Conservation (phyloP, 2,113 vertebrate genomes). For the Eurystomus gularis region DNA sequence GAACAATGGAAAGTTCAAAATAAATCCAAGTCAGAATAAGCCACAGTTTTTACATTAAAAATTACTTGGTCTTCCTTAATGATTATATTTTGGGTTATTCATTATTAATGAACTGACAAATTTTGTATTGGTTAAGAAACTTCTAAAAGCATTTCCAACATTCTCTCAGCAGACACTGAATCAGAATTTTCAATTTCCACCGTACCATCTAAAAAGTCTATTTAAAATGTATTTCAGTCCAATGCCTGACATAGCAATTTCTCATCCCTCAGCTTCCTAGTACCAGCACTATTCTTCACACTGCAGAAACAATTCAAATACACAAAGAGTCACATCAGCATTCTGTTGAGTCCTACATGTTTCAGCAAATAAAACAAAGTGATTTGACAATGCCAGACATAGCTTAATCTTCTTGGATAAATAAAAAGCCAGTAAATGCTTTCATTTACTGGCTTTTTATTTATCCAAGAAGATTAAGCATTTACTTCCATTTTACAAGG, state of each 20-base stretch:
- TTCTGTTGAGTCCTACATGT: neutral
- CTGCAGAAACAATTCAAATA: slow-evolving; percentile 41
- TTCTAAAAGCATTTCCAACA: slow-evolving; percentile 8
- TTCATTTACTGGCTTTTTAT: no score
- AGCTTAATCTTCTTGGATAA: slow-evolving; percentile 32
- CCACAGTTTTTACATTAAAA: neutral
- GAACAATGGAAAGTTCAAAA: neutral
- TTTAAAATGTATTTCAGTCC: slow-evolving; percentile 46
- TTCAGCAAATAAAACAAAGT: slow-evolving; percentile 42
- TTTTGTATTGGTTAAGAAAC: neutral
- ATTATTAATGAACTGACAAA: neutral
- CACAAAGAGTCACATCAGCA: neutral
- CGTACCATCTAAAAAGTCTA: neutral
- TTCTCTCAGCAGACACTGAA: slow-evolving; percentile 29
- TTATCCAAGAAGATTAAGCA: no score
- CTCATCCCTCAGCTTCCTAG: slow-evolving; percentile 25
- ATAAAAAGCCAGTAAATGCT: slow-evolving; percentile 11
- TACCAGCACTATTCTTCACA: slow-evolving; percentile 1
- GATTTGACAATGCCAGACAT: neutral
- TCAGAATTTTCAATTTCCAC: slow-evolving; percentile 12
- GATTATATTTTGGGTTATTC: neutral
- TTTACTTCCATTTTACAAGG: slow-evolving; percentile 17
- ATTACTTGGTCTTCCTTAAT: neutral
- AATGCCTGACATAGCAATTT: slow-evolving; percentile 46
- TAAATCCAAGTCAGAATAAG: neutral